Conservation (phyloP, 2,797 vertebrate species). For the Epinephelus awoara region DNA sequence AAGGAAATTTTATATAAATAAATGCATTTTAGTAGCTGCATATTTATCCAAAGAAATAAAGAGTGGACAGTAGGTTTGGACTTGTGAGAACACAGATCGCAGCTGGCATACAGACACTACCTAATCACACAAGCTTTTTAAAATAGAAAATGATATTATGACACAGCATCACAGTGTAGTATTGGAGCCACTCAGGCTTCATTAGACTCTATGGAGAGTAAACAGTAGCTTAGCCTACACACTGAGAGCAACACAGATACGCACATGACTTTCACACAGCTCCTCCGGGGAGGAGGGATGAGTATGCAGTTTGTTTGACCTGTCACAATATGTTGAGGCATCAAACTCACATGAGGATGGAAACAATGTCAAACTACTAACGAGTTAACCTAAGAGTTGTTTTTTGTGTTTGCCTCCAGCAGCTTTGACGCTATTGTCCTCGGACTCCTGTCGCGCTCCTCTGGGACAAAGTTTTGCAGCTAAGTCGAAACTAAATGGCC, state of each 20-base stretch:
- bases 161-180: background rate
- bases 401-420: background rate
- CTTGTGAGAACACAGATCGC: background rate
- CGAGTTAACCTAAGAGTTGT: background rate
- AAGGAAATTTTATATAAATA: background rate
- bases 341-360: background rate
- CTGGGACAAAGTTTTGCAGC: background rate
- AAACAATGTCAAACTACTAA: background rate
- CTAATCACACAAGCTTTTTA: background rate
- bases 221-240: background rate
- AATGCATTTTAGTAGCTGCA: background rate
- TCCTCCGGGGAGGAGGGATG: conserved; percentile 10
- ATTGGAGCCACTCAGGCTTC: background rate
- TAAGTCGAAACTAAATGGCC: background rate
- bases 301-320: conserved; percentile 42
- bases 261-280: background rate
- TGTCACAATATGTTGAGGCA: conserved; percentile 5
- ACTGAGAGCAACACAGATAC: background rate
- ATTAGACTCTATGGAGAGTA: background rate
- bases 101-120: background rate
- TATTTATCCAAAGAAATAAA: background rate
- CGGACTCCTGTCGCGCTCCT: background rate
- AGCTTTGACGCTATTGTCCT: conserved; percentile 24
- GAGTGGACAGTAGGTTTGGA: background rate
- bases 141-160: conserved; percentile 12